Evolutionary conservation across 2,113 vertebrate species (phyloP).

Genomic region (Mesitornis unicolor): DNA sequence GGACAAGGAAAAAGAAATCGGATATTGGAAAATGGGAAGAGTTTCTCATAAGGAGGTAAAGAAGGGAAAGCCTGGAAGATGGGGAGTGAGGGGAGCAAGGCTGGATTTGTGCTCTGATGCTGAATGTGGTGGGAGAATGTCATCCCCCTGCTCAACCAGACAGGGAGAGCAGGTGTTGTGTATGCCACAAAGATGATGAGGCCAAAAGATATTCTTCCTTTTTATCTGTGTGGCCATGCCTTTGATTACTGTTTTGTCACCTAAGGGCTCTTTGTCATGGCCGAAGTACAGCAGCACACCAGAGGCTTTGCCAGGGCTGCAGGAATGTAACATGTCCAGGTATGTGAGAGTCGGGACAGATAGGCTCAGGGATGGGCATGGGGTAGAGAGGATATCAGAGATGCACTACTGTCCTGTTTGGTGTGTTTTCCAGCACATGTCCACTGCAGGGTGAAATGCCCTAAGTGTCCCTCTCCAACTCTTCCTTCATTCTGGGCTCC

Average conservation of each 20-base stretch:
- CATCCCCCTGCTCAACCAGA: background rate
- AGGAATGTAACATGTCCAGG: background rate
- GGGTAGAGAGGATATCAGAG: background rate
- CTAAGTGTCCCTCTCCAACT: too few species aligned
- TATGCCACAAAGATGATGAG: background rate
- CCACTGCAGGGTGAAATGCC: too few species aligned
- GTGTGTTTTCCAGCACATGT: too few species aligned
- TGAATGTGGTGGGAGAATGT: background rate
- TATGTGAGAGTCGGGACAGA: background rate
- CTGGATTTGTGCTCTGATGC: fast-evolving
- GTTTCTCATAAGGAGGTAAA: background rate
- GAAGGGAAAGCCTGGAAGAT: background rate
- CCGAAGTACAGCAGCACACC: background rate
- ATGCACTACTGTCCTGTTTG: background rate
- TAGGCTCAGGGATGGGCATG: fast-evolving
- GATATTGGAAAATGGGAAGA: background rate
- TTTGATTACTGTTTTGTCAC: background rate
- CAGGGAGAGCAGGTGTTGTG: background rate
- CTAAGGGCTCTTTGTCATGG: background rate
- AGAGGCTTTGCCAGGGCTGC: background rate
- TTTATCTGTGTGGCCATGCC: background rate
- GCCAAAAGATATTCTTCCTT: background rate
- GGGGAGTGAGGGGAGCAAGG: background rate
- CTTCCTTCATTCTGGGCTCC: too few species aligned
- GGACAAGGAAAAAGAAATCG: background rate